Evolutionary conservation across 2,797 vertebrate genomes (phyloP).

Genomic region (Gobio occitaniae): DNA sequence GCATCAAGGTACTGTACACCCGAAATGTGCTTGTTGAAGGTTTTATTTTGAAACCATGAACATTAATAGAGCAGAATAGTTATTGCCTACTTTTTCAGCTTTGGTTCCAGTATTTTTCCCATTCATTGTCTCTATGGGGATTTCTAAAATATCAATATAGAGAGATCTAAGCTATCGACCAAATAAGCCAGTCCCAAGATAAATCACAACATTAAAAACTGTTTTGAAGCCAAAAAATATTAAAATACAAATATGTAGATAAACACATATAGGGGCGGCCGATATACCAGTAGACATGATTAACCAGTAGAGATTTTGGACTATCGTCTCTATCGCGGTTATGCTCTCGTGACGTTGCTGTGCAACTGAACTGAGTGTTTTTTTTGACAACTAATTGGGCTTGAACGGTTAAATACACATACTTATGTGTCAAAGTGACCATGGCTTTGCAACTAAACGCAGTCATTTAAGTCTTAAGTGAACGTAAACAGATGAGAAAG

Average conservation of each 20-base stretch:
- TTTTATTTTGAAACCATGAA: not conserved
- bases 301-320: no score
- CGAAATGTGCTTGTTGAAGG: not conserved
- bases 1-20: constrained; percentile 5
- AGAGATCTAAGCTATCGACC: not conserved
- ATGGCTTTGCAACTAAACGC: no score
- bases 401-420: no score
- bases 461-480: no score
- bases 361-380: no score
- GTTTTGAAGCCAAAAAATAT: not conserved
- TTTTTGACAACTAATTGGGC: no score
- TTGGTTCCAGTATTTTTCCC: constrained; percentile 8
- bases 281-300: no score
- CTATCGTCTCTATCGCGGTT: no score
- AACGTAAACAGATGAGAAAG: no score
- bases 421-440: no score
- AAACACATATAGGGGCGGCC: no score
- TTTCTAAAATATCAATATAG: not conserved
- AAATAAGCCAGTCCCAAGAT: not conserved
- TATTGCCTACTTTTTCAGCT: not conserved
- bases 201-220: not conserved
- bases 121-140: not conserved
- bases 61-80: not conserved
- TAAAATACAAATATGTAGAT: not conserved
- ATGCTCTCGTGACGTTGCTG: no score